These are phyloP conservation scores for Drosophila suboccidentalis DNA, from an alignment of 2,888 invertebrate species.

Conservation along the genomic window DNA sequence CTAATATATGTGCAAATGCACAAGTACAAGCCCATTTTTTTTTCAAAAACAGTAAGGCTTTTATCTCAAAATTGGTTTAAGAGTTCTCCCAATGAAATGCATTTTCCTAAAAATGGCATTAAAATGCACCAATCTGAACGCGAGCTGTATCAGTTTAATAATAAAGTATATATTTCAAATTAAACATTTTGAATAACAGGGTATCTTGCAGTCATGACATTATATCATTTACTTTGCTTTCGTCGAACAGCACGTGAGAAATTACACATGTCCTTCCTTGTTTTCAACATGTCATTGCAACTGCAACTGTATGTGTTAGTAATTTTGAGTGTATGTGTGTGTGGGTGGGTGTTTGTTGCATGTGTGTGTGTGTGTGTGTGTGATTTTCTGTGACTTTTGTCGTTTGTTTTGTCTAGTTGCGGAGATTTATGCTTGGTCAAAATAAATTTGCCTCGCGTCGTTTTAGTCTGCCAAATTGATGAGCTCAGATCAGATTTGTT, in stretches of 20 bases:
- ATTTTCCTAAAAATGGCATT: too few species aligned
- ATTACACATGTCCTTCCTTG: constrained; percentile 76
- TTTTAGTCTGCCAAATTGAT: constrained; percentile 62
- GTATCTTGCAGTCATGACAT: constrained; percentile 1
- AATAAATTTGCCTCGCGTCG: constrained; percentile 67
- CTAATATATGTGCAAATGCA: too few species aligned
- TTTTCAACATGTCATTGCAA: constrained; percentile 52
- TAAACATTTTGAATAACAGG: background rate
- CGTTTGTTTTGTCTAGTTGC: constrained; percentile 34
- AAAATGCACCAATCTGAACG: too few species aligned
- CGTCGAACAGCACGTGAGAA: constrained; percentile 68
- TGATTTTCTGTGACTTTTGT: constrained; percentile 30
- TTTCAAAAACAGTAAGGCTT: too few species aligned
- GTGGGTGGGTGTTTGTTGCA: constrained; percentile 16
- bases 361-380: constrained; percentile 21
- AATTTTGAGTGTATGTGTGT: constrained; percentile 10
- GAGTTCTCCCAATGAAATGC: too few species aligned
- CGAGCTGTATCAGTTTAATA: too few species aligned
- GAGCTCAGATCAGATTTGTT: constrained; percentile 72
- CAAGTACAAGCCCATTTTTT: too few species aligned
- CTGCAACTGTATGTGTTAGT: constrained; percentile 9
- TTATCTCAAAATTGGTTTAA: too few species aligned
- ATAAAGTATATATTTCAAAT: background rate
- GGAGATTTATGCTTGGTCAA: constrained; percentile 62
- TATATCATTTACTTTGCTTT: background rate